phyloP scores from a whole-genome alignment of 2,113 vertebrate genomes.

The Callipepla squamata region DNA sequence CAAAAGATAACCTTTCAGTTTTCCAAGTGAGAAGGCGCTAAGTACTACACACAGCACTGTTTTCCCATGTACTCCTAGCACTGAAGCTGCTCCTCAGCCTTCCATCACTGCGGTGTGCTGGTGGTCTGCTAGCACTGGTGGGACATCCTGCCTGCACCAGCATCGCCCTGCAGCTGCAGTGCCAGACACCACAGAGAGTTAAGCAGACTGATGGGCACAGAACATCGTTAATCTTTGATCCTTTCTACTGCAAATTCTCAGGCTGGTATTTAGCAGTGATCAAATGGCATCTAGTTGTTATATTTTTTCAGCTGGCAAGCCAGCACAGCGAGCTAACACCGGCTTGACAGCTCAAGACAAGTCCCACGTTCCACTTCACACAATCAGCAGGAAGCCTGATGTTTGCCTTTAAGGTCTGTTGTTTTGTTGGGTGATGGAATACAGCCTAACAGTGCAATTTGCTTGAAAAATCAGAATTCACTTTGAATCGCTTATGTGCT shows the following conservation, averaged over 20 bases:
- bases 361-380: not conserved
- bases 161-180: accelerated
- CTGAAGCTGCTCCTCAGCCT: not conserved
- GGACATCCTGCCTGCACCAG: not conserved
- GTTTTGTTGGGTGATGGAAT: not conserved
- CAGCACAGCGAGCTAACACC: not conserved
- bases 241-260: not conserved
- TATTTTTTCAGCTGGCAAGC: conserved; percentile 5
- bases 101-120: not conserved
- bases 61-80: not conserved
- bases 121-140: not conserved
- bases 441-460: not conserved
- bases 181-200: not conserved
- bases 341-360: not conserved
- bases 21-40: not conserved
- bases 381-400: not conserved
- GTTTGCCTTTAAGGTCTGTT: not conserved
- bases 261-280: not conserved
- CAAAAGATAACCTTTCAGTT: not conserved
- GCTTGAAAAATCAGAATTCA: not conserved
- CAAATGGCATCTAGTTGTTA: not conserved
- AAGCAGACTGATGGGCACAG: not conserved
- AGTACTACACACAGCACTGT: accelerated
- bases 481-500: conserved; percentile 9
- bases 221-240: not conserved